phyloP scores from a whole-genome alignment of 2,888 invertebrate genomes.

The Drosophila histrio region DNA sequence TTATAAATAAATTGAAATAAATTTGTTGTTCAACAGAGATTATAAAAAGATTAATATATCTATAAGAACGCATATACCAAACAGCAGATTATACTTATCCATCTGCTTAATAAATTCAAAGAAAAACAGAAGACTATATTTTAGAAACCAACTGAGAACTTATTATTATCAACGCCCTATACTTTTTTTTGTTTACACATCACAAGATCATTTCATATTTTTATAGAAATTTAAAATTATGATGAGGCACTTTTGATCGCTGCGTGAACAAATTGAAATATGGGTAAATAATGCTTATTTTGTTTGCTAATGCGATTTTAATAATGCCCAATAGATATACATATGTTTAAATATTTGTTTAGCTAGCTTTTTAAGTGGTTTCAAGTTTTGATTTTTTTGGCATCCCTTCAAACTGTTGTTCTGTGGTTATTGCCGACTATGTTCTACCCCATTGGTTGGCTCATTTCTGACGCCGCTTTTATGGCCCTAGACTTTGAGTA shows the following conservation, averaged over 20 bases:
- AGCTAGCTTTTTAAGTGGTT: constrained; percentile 18
- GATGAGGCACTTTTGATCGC: not conserved
- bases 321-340: not conserved
- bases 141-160: not conserved
- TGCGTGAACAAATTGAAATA: constrained; percentile 16
- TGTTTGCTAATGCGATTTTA: constrained; percentile 2
- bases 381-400: not conserved
- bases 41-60: no score
- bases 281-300: not conserved
- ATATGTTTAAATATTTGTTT: constrained; percentile 9
- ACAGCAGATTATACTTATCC: no score
- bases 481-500: constrained; percentile 34
- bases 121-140: not conserved
- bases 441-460: constrained; percentile 35
- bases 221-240: not conserved
- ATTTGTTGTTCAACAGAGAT: no score
- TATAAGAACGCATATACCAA: no score
- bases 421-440: constrained; percentile 10
- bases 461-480: constrained; percentile 53
- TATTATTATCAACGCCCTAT: not conserved
- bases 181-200: not conserved
- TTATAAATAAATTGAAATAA: no score
- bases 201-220: not conserved
- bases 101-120: not conserved
- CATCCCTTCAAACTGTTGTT: constrained; percentile 25